These are phyloP conservation scores for Sturnira hondurensis DNA, from an alignment of 2,113 vertebrate genomes.

Conservation along the genomic window DNA sequence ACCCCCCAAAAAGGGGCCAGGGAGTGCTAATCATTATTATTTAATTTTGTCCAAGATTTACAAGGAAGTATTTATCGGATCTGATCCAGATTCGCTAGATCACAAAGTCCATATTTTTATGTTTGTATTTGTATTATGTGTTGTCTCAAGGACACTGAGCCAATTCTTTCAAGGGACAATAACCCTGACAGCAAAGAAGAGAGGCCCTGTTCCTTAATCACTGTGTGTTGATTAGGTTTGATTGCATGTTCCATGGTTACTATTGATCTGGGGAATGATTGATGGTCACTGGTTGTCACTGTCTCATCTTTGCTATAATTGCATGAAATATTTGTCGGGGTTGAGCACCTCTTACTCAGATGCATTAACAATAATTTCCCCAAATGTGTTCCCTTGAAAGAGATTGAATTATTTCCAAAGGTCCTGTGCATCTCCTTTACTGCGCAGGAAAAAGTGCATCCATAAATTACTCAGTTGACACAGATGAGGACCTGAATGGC, in stretches of 20 bases:
- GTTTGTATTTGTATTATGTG: neutral
- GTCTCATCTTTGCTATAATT: slow-evolving; percentile 78
- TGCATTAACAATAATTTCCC: slow-evolving; percentile 79
- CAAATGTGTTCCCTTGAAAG: slow-evolving; percentile 70
- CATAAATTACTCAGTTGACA: slow-evolving; percentile 72
- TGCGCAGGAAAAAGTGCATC: slow-evolving; percentile 47
- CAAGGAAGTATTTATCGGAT: neutral
- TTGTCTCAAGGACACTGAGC: slow-evolving; percentile 25
- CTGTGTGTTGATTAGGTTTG: slow-evolving; percentile 77
- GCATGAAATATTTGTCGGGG: slow-evolving; percentile 78
- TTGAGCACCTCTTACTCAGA: slow-evolving; percentile 76
- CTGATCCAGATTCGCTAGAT: neutral
- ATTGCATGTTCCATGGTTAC: slow-evolving; percentile 71
- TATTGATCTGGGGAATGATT: slow-evolving; percentile 79
- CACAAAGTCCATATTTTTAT: neutral
- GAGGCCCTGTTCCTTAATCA: slow-evolving; percentile 65
- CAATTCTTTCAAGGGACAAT: slow-evolving; percentile 51
- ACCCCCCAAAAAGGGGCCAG: no score
- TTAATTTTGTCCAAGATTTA: neutral
- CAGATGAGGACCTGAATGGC: slow-evolving; percentile 57
- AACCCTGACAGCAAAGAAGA: slow-evolving; percentile 52
- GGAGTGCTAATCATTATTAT: neutral
- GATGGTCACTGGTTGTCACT: slow-evolving; percentile 76
- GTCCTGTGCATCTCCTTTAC: slow-evolving; percentile 50
- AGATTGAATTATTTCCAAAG: slow-evolving; percentile 77